Percentiles rank a stretch among this genome's conserved stretches.
Evolutionary conservation across 2,888 invertebrate genomes (phyloP).

Genomic region (Laothoe populi): DNA sequence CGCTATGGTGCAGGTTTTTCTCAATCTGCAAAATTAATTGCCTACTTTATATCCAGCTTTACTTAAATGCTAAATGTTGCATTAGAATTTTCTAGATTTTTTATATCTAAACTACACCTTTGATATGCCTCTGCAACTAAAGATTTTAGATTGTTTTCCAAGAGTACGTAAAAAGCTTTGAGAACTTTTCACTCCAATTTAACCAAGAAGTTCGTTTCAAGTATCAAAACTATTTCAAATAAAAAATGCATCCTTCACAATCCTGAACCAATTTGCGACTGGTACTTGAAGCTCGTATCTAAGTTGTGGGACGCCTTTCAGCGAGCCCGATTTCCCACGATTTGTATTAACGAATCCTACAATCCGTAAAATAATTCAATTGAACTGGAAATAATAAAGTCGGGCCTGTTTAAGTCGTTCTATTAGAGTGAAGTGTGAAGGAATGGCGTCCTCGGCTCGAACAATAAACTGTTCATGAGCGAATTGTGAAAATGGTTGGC

Average conservation of each 20-base stretch:
- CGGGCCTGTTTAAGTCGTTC: conserved; percentile 53
- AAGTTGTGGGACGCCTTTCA: background rate
- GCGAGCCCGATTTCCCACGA: conserved; percentile 38
- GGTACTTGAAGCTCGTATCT: background rate
- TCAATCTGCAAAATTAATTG: too few relatives aligned
- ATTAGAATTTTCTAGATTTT: too few relatives aligned
- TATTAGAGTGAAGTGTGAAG: conserved; percentile 59
- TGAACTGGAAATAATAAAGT: conserved; percentile 61
- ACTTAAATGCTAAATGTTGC: too few relatives aligned
- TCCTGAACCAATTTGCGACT: background rate
- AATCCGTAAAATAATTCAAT: conserved; percentile 58
- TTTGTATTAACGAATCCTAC: conserved; percentile 50
- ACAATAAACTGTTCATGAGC: conserved; percentile 67
- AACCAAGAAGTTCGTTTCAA: background rate
- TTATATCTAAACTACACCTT: too few relatives aligned
- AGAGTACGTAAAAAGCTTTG: too few relatives aligned
- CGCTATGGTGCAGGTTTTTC: too few relatives aligned
- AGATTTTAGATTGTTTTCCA: too few relatives aligned
- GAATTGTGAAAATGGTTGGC: conserved; percentile 49
- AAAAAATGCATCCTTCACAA: background rate
- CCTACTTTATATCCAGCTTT: too few relatives aligned
- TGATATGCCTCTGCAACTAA: too few relatives aligned
- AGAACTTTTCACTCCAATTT: background rate
- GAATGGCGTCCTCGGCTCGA: conserved; percentile 60
- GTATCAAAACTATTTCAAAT: background rate